phyloP scores from a whole-genome alignment of 2,797 vertebrate species.

The Simalia tracyae region DNA sequence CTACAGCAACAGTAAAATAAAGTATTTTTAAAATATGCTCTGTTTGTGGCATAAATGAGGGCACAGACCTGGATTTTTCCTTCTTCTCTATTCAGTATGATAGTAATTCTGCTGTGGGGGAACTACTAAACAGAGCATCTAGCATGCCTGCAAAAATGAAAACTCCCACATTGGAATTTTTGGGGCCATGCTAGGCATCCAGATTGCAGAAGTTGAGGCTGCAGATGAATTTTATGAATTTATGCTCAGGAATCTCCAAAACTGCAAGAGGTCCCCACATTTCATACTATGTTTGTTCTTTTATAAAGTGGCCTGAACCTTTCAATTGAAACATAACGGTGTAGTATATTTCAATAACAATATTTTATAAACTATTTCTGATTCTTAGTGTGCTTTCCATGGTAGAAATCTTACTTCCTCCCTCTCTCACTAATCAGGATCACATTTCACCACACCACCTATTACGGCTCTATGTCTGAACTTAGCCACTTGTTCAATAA shows the following conservation, averaged over 20 bases:
- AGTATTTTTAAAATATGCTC: not conserved
- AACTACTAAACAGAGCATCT: not conserved
- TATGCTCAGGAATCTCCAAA: not conserved
- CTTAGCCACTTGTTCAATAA: no score
- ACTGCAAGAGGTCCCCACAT: not conserved
- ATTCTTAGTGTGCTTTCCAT: not conserved
- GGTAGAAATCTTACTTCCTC: not conserved
- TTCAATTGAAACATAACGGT: not conserved
- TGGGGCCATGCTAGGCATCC: not conserved
- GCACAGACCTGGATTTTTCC: not conserved
- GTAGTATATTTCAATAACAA: not conserved
- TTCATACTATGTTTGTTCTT: not conserved
- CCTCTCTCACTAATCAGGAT: no score
- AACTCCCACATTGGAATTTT: not conserved
- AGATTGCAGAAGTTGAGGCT: not conserved
- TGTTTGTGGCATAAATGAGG: not conserved
- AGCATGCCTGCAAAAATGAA: not conserved
- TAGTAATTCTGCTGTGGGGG: not conserved
- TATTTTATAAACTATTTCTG: not conserved
- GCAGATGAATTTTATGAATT: not conserved
- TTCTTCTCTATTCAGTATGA: not conserved
- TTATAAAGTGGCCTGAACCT: not conserved
- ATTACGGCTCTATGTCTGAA: no score
- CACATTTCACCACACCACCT: no score
- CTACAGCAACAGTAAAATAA: not conserved